These are phyloP conservation scores for Martes flavigula DNA, from an alignment of 2,797 vertebrate genomes.

Conservation along the genomic window DNA sequence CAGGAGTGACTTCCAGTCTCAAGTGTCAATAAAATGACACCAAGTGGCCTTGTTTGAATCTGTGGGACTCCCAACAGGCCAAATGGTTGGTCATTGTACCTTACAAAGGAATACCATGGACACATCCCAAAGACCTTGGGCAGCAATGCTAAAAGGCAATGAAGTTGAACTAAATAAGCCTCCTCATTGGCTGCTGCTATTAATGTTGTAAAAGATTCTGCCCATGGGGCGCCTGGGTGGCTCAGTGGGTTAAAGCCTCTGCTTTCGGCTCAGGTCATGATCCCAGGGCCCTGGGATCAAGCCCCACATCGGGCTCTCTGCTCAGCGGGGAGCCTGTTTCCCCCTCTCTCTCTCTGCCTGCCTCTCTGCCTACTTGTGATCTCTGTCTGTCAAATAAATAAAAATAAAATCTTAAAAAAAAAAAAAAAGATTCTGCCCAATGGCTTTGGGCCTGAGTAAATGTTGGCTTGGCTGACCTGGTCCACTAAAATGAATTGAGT, in stretches of 20 bases:
- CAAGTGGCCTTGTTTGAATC: slow-evolving; percentile 1
- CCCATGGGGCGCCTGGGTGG: background rate
- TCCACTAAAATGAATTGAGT: slow-evolving; percentile 57
- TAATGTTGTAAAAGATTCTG: slow-evolving; percentile 57
- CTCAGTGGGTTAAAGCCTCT: too few relatives aligned
- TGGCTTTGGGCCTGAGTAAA: slow-evolving; percentile 75
- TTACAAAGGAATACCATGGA: slow-evolving; percentile 63
- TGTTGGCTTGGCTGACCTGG: slow-evolving; percentile 67
- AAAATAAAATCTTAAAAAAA: too few relatives aligned
- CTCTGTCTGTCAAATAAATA: too few relatives aligned
- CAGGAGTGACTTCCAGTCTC: slow-evolving; percentile 36
- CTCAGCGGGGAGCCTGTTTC: too few relatives aligned
- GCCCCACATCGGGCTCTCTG: too few relatives aligned
- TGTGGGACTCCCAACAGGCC: background rate
- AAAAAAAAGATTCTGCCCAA: slow-evolving; percentile 52
- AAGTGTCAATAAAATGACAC: slow-evolving; percentile 56
- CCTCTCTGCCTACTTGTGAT: too few relatives aligned
- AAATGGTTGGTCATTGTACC: slow-evolving; percentile 44
- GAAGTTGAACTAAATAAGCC: slow-evolving; percentile 68
- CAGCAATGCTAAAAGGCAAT: slow-evolving; percentile 63
- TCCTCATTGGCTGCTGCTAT: slow-evolving; percentile 54
- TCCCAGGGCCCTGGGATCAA: too few relatives aligned
- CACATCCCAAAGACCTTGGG: slow-evolving; percentile 37
- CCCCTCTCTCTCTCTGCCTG: too few relatives aligned
- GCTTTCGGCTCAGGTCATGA: too few relatives aligned